Conservation (phyloP, 2,113 vertebrate species). For the Centropus bengalensis region DNA sequence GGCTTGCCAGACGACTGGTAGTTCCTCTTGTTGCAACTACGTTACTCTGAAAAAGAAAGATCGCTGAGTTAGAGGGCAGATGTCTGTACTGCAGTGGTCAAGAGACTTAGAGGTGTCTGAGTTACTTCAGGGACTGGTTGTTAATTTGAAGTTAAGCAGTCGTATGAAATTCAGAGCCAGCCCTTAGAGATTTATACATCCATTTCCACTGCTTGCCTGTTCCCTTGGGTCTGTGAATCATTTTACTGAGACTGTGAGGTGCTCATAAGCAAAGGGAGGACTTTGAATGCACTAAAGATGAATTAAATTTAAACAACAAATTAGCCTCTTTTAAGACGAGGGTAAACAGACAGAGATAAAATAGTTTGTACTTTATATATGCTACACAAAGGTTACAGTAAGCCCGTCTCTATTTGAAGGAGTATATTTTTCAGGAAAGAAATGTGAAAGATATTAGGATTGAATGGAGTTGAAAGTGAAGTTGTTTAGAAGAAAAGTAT, state of each 20-base stretch:
- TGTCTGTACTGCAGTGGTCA: not conserved
- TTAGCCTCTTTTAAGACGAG: not conserved
- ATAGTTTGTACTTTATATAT: not conserved
- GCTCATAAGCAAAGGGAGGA: not conserved
- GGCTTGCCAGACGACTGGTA: not conserved
- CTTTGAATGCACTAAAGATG: not conserved
- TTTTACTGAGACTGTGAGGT: not conserved
- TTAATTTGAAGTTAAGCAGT: not conserved
- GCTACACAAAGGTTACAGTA: not conserved
- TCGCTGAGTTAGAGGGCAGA: not conserved
- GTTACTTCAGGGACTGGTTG: not conserved
- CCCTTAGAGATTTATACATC: not conserved
- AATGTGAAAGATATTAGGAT: not conserved
- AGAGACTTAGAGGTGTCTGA: not conserved
- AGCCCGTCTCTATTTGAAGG: not conserved
- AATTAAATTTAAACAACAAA: not conserved
- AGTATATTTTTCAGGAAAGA: not conserved
- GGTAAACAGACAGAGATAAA: not conserved
- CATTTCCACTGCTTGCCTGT: not conserved
- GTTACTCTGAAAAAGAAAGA: not conserved
- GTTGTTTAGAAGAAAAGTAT: not conserved
- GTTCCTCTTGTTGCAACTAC: not conserved
- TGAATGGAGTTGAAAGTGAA: not conserved
- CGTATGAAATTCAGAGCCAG: not conserved
- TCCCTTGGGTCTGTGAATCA: not conserved